These are phyloP conservation scores for Chiloscyllium plagiosum DNA, from an alignment of 2,113 vertebrate genomes.

Conservation along the genomic window DNA sequence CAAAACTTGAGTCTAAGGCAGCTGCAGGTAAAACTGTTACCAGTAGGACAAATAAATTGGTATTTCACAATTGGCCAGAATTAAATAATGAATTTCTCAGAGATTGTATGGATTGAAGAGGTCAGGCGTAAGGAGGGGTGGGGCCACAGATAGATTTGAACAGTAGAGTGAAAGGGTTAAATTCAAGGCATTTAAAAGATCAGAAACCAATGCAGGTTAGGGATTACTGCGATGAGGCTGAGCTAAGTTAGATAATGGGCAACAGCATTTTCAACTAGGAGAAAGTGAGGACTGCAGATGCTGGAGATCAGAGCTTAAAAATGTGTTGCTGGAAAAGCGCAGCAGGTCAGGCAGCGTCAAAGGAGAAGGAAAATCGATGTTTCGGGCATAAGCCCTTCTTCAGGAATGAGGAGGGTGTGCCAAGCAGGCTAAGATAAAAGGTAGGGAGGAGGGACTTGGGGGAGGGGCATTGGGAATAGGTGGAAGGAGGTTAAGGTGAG, in stretches of 20 bases:
- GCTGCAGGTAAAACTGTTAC: background rate
- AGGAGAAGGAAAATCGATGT: too few species aligned
- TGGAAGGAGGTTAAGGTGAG: too few species aligned
- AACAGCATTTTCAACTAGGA: background rate
- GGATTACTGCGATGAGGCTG: background rate
- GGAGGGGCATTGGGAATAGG: too few species aligned
- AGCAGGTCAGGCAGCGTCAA: too few species aligned
- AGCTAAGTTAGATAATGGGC: background rate
- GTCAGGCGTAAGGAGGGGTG: background rate
- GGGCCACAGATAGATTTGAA: background rate
- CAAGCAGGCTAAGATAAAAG: too few species aligned
- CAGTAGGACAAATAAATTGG: background rate
- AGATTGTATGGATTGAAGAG: background rate
- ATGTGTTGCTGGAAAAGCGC: too few species aligned
- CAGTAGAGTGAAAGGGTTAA: background rate
- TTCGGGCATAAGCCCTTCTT: too few species aligned
- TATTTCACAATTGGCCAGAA: background rate
- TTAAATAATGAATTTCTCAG: background rate
- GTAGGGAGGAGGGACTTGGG: too few species aligned
- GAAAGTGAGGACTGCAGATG: too few species aligned
- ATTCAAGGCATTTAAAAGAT: background rate
- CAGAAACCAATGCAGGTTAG: background rate
- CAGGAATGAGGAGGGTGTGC: too few species aligned
- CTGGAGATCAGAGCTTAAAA: too few species aligned
- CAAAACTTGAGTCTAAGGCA: background rate